phyloP scores from a whole-genome alignment of 2,797 vertebrate genomes.

The Ctenochaetus hawaiiensis region DNA sequence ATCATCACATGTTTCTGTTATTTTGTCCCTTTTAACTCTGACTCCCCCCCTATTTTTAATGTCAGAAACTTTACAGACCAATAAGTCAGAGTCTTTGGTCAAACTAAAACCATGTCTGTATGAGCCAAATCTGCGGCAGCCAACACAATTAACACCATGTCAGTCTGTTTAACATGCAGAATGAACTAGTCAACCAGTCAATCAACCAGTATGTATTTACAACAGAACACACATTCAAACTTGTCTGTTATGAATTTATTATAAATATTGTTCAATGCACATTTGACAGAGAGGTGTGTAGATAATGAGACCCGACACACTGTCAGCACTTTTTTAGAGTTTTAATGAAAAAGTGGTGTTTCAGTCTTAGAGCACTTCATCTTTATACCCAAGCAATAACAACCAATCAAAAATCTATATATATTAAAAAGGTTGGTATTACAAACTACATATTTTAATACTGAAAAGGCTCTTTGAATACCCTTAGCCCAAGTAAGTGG shows the following conservation, averaged over 20 bases:
- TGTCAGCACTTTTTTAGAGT: not conserved
- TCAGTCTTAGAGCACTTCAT: not conserved
- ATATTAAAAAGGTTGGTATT: not conserved
- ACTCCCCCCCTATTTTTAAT: too few species aligned
- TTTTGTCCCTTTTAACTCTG: too few species aligned
- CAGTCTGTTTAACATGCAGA: not conserved
- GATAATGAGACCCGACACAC: slow-evolving; percentile 6
- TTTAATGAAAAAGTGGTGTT: not conserved
- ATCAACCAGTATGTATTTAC: not conserved
- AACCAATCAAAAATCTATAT: too few species aligned
- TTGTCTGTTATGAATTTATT: not conserved
- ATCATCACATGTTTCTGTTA: too few species aligned
- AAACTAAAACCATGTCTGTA: not conserved
- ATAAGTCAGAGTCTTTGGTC: too few species aligned
- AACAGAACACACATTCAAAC: not conserved
- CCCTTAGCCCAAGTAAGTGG: slow-evolving; percentile 3
- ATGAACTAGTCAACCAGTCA: not conserved
- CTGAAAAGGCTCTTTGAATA: slow-evolving; percentile 11
- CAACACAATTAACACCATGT: not conserved
- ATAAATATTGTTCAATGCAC: not conserved
- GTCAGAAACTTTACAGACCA: too few species aligned
- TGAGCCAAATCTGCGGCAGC: too few species aligned
- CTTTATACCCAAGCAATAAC: not conserved
- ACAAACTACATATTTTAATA: slow-evolving; percentile 6
- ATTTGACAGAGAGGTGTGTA: not conserved